Evolutionary conservation across 2,797 vertebrate species (phyloP).

Genomic region (Eospalax fontanierii): DNA sequence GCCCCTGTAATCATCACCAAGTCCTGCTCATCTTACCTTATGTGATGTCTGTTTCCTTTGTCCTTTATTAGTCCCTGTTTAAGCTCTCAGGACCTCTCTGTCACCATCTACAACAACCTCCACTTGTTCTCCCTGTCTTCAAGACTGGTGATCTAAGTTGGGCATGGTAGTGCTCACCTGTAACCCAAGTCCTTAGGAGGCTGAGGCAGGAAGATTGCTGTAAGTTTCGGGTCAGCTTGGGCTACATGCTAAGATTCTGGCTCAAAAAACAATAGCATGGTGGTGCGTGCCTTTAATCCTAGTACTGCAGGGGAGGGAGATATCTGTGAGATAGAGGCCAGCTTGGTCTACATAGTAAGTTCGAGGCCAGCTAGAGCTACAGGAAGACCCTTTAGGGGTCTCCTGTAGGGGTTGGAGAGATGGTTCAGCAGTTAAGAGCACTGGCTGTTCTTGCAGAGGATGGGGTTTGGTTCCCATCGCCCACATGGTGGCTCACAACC

Average conservation of each 20-base stretch:
- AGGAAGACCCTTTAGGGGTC: too few relatives aligned
- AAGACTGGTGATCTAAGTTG: neutral
- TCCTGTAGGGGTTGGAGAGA: too few relatives aligned
- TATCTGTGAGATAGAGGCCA: too few relatives aligned
- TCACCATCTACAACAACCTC: neutral
- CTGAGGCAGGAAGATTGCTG: neutral
- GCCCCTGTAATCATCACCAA: neutral
- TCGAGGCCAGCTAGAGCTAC: too few relatives aligned
- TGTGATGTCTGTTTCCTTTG: neutral
- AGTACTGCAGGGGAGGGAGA: too few relatives aligned
- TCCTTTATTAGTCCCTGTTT: neutral
- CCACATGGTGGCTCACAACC: too few relatives aligned
- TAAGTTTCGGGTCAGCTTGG: neutral
- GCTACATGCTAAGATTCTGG: neutral
- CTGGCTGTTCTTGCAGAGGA: too few relatives aligned
- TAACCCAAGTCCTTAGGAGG: neutral
- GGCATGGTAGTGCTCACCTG: neutral
- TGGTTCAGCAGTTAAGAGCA: too few relatives aligned
- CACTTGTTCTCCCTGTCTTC: too few relatives aligned
- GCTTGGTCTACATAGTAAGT: too few relatives aligned
- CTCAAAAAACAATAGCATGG: neutral
- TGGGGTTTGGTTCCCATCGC: too few relatives aligned
- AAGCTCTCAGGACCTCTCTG: neutral
- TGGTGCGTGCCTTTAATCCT: too few relatives aligned
- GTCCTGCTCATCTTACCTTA: neutral